Evolutionary conservation across 2,888 invertebrate genomes (phyloP).

Genomic region (Heliconius sara): DNA sequence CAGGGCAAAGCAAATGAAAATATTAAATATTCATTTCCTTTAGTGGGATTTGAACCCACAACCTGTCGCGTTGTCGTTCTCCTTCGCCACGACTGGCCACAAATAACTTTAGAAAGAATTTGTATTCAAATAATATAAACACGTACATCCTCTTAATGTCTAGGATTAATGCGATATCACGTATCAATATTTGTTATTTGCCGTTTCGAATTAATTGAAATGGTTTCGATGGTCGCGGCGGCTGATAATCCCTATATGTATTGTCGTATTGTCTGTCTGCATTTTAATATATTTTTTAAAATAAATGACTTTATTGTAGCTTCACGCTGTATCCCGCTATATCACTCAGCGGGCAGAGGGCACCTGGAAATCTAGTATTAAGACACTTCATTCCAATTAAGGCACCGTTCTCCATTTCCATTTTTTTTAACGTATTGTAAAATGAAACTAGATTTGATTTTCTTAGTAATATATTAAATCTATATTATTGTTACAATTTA

Average conservation of each 20-base stretch:
- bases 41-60: too few species aligned
- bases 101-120: neutral
- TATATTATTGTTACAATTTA: neutral
- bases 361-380: too few species aligned
- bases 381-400: too few species aligned
- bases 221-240: neutral
- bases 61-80: too few species aligned
- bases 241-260: conserved; percentile 8
- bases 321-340: too few species aligned
- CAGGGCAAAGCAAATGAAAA: too few species aligned
- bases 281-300: neutral
- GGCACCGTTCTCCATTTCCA: too few species aligned
- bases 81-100: too few species aligned
- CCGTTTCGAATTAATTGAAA: conserved; percentile 19
- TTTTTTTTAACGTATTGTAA: neutral
- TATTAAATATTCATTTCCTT: too few species aligned
- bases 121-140: conserved; percentile 8
- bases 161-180: conserved; percentile 29
- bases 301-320: neutral
- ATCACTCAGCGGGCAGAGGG: too few species aligned
- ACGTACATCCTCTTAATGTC: conserved; percentile 12
- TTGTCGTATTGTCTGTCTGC: neutral
- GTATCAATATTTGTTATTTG: conserved; percentile 24
- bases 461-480: neutral
- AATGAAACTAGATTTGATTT: neutral